Base-by-base conservation (phyloP, 2,797 vertebrate species). In the Yasuhikotakia modesta region DNA sequence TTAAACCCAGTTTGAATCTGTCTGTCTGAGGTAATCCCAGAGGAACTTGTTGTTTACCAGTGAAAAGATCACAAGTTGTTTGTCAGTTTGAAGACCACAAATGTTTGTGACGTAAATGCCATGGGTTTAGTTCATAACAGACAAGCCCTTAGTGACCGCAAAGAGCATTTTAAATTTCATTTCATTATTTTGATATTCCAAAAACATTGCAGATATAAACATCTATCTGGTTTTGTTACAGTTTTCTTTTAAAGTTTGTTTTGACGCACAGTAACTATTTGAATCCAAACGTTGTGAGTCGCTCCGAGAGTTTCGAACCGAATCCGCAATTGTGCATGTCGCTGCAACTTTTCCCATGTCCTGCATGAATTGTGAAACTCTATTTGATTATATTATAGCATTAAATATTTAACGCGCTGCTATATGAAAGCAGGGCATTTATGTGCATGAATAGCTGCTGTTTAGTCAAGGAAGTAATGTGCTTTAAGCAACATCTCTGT, bases 401-500 rank as follows among this genome's bases (percentile, higher is more conserved):
- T 92, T 90, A 90, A 93, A 92, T 93, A 92, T 93, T 93, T 89
- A 91, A 91, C 85, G 86, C 86, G 87, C 86, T 90, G 89, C 87
- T 88, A 90, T 90, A 87, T 83, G 87, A 91, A 91, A 92, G 92
- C 89, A 87, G 88, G 86, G 83, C 91, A 91, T 93, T 94, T 93
- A 93, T 93, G 92, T 90, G 92, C 92, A 90, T 91, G 92, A 92
- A 86, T 91, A 88, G 87, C 88, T 90, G 63, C 87, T 91, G 92
- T 91, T 91, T 92, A 91, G 92, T 90, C 89, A 92, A 93, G 91
- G 88, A 92, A 81, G 86, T 93, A 93, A 94, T 93, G 90, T 82
- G 83, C 90, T 93, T 92, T 91, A 93, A 92, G 92, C 91, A 92
- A 92, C 90, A 88, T 92, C 87, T 88, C 89, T 86, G 81, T 93